Evolutionary conservation across 2,888 invertebrate genomes (phyloP).

Genomic region (Drosophila picticornis): DNA sequence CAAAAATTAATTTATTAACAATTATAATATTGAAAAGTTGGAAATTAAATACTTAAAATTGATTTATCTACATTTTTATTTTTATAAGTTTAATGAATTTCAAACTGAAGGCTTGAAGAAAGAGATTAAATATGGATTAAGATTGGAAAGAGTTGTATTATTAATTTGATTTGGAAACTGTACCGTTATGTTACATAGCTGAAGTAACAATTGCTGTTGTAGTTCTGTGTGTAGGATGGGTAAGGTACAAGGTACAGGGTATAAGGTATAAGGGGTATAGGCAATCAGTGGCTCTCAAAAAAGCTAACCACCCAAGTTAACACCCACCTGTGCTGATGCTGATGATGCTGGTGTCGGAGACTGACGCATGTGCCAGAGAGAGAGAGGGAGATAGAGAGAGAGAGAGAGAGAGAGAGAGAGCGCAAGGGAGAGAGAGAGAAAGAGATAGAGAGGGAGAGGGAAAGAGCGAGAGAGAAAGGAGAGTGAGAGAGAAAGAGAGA

Average conservation of each 20-base stretch:
- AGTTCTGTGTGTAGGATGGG: slow-evolving; percentile 9
- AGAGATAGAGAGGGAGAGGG: neutral
- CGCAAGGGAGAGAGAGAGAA: neutral
- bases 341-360: neutral
- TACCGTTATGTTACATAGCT: neutral
- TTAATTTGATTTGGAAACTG: neutral
- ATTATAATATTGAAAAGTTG: neutral
- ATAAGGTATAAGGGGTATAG: neutral
- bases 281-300: slow-evolving; percentile 52
- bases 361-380: neutral
- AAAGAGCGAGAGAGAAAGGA: no score
- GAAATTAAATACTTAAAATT: neutral
- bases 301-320: slow-evolving; percentile 46
- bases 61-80: neutral
- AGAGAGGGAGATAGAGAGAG: neutral
- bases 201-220: neutral
- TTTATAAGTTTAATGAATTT: neutral
- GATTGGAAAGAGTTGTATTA: neutral
- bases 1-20: neutral
- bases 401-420: neutral
- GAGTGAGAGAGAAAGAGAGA: neutral
- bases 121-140: neutral
- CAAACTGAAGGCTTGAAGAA: neutral
- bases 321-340: slow-evolving; percentile 58
- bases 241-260: neutral